Percentiles rank a stretch among this genome's conserved stretches.
Evolutionary conservation across 2,888 invertebrate species (phyloP).

Genomic region (Patella ulyssiponensis): DNA sequence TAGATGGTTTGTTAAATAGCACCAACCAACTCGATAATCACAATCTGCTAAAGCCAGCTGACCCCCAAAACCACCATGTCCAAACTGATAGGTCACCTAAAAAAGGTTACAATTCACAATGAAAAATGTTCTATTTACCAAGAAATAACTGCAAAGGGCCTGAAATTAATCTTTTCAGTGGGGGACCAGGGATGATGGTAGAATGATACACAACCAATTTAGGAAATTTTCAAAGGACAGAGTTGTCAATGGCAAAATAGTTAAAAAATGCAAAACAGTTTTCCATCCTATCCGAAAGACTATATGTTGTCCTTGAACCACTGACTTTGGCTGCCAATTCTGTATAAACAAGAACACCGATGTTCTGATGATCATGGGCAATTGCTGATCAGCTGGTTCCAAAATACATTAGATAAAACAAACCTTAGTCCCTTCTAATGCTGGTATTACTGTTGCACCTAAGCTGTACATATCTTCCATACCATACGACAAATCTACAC

Average conservation of each 20-base stretch:
- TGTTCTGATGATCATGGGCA: no score
- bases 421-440: slow-evolving; percentile 52
- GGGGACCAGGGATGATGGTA: no score
- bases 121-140: background rate
- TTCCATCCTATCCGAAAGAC: no score
- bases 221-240: no score
- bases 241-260: no score
- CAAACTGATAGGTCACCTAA: slow-evolving; percentile 62
- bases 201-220: no score
- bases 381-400: no score
- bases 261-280: no score
- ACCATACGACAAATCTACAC: slow-evolving; percentile 50
- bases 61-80: slow-evolving; percentile 72
- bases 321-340: no score
- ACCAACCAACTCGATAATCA: slow-evolving; percentile 68
- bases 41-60: slow-evolving; percentile 70
- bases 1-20: slow-evolving; percentile 70
- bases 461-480: slow-evolving; percentile 52
- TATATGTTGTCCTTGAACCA: no score
- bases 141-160: background rate
- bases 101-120: slow-evolving; percentile 22
- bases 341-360: no score
- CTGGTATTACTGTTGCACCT: slow-evolving; percentile 55
- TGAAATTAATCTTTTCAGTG: no score
- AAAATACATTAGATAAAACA: background rate